These are phyloP conservation scores for Ornithoptera priamus DNA, from an alignment of 2,888 invertebrate genomes.

Conservation along the genomic window DNA sequence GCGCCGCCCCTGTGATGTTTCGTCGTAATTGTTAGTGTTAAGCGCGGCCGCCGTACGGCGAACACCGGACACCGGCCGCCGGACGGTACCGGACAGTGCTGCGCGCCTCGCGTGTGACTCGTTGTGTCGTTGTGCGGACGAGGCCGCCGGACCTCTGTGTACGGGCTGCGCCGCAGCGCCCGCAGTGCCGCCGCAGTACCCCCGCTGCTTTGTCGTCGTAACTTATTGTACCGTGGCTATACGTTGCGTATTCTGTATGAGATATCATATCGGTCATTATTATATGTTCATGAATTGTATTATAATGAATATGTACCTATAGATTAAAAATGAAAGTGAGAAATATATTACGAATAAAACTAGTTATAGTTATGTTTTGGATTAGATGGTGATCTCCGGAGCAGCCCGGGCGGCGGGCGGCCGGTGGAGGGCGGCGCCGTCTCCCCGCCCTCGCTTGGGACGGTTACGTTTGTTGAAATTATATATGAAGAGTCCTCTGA, in stretches of 20 bases:
- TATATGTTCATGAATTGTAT: slow-evolving; percentile 79
- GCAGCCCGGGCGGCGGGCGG: slow-evolving; percentile 53
- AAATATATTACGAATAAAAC: slow-evolving; percentile 77
- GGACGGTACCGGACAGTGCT: slow-evolving; percentile 4
- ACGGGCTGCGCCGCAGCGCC: slow-evolving; percentile 34
- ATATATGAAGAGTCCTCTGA: slow-evolving; percentile 79
- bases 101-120: not conserved
- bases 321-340: slow-evolving; percentile 78
- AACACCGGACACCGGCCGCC: too few species aligned
- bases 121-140: slow-evolving; percentile 28
- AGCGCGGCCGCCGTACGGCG: slow-evolving; percentile 40
- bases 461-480: slow-evolving; percentile 79
- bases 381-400: slow-evolving; percentile 71
- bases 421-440: slow-evolving; percentile 57
- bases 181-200: slow-evolving; percentile 32
- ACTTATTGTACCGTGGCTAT: slow-evolving; percentile 73
- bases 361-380: slow-evolving; percentile 76
- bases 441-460: slow-evolving; percentile 74
- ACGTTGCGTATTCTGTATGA: slow-evolving; percentile 77
- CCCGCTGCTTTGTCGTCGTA: slow-evolving; percentile 65
- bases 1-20: slow-evolving; percentile 68
- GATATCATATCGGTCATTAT: slow-evolving; percentile 74
- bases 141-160: slow-evolving; percentile 48
- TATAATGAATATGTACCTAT: slow-evolving; percentile 76
- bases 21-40: slow-evolving; percentile 54